A percentile compares a stretch with the other conserved stretches of the same genome.
Evolutionary conservation across 2,888 invertebrate species (phyloP).

Genomic region (Ganaspis brasiliensis): DNA sequence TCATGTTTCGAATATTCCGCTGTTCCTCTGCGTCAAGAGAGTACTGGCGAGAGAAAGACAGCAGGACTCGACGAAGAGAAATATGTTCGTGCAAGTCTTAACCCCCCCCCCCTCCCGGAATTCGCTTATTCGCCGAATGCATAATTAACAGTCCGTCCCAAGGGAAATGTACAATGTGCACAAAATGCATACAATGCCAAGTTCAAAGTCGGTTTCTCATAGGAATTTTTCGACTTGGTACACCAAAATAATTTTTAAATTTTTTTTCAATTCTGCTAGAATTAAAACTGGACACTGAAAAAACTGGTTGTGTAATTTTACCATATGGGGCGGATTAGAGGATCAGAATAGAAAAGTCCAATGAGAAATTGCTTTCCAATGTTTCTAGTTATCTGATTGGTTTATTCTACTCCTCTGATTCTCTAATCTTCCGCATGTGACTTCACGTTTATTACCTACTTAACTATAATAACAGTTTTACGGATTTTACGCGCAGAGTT

Average conservation of each 20-base stretch:
- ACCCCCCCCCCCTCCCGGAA: conserved; percentile 55
- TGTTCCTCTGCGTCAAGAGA: conserved; percentile 20
- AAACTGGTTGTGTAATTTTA: too few relatives aligned
- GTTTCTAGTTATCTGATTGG: too few relatives aligned
- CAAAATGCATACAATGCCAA: conserved; percentile 20
- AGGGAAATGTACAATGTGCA: conserved; percentile 7
- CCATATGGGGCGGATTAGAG: too few relatives aligned
- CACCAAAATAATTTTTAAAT: neutral
- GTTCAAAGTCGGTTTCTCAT: conserved; percentile 4
- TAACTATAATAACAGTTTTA: too few relatives aligned
- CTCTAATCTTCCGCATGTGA: too few relatives aligned
- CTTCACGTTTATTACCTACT: too few relatives aligned
- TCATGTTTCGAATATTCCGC: conserved; percentile 46
- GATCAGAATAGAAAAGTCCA: too few relatives aligned
- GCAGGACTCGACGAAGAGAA: conserved; percentile 34
- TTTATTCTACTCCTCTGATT: too few relatives aligned
- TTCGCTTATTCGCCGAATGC: conserved; percentile 61
- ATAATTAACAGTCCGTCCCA: conserved; percentile 60
- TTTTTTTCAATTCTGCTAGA: neutral
- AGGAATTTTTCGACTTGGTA: neutral
- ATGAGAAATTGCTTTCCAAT: too few relatives aligned
- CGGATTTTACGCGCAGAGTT: too few relatives aligned
- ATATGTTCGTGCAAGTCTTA: conserved; percentile 46
- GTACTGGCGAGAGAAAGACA: conserved; percentile 19
- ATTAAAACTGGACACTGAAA: conserved; percentile 3